Percentiles rank a stretch among this genome's conserved stretches.
Conservation (phyloP, 2,888 invertebrate species). For the Pantelozetes paolii region DNA sequence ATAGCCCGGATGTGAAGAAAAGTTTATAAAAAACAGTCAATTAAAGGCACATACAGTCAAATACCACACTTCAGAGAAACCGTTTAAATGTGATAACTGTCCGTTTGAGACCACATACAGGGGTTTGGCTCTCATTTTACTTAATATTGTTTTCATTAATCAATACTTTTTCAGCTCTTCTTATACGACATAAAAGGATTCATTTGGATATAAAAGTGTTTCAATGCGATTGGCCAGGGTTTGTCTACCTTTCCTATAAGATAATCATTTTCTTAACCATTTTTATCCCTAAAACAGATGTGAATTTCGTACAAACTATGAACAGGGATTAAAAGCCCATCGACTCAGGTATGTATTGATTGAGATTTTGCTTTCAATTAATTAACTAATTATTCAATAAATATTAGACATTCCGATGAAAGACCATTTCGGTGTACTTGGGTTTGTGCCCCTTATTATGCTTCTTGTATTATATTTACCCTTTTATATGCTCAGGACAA, state of each 20-base stretch:
- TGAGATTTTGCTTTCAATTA: too few species aligned
- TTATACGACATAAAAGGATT: conserved; percentile 11
- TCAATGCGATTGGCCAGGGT: conserved; percentile 20
- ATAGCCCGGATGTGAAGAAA: conserved; percentile 29
- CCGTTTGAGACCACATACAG: background rate
- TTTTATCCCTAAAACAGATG: background rate
- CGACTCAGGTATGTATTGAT: background rate
- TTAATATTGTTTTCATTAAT: background rate
- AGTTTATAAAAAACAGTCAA: background rate
- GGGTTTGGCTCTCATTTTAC: background rate
- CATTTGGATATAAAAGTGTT: background rate
- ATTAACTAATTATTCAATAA: too few species aligned
- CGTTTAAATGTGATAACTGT: conserved; percentile 15
- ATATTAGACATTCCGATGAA: background rate
- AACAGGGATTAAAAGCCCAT: conserved; percentile 12
- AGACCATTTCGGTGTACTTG: background rate
- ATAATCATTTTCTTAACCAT: background rate
- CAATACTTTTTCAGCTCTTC: background rate
- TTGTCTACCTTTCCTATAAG: background rate
- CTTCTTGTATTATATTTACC: too few species aligned
- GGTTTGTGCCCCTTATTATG: background rate
- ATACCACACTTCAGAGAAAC: background rate
- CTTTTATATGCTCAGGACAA: background rate
- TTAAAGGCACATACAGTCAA: conserved; percentile 14
- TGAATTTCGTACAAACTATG: conserved; percentile 2